Conservation (phyloP, 2,113 vertebrate species). For the Rhabdomys dilectus region DNA sequence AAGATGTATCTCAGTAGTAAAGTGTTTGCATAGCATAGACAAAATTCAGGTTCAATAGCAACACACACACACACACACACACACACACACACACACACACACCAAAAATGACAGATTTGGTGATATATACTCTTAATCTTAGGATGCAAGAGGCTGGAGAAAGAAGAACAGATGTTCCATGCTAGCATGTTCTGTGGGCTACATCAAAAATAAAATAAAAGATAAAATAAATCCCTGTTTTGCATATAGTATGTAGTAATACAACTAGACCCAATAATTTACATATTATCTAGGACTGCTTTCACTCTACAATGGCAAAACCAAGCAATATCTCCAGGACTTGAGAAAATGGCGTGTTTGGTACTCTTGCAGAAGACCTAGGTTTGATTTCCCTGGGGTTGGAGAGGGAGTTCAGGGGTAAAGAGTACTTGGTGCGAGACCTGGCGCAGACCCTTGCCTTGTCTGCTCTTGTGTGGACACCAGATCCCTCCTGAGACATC, state of each 20-base stretch:
- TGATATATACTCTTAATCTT: neutral
- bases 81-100: no score
- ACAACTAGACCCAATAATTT: neutral
- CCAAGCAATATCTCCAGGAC: neutral
- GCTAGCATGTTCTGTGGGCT: neutral
- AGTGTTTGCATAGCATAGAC: neutral
- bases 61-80: no score
- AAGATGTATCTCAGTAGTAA: neutral
- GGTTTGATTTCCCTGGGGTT: no score
- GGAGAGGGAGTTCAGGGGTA: no score
- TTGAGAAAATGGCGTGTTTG: no score
- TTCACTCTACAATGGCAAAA: neutral
- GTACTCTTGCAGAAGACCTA: neutral
- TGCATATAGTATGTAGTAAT: conserved; percentile 14
- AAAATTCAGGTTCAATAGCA: neutral
- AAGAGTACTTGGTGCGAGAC: no score
- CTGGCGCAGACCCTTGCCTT: no score
- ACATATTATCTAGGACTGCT: neutral
- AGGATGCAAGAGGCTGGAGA: neutral
- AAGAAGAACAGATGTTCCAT: neutral
- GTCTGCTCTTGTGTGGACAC: no score
- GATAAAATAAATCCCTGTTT: neutral
- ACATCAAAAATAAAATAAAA: neutral
- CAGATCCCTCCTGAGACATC: no score
- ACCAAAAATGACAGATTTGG: neutral